phyloP scores from a whole-genome alignment of 2,113 vertebrate genomes.

The Bagarius yarrelli region DNA sequence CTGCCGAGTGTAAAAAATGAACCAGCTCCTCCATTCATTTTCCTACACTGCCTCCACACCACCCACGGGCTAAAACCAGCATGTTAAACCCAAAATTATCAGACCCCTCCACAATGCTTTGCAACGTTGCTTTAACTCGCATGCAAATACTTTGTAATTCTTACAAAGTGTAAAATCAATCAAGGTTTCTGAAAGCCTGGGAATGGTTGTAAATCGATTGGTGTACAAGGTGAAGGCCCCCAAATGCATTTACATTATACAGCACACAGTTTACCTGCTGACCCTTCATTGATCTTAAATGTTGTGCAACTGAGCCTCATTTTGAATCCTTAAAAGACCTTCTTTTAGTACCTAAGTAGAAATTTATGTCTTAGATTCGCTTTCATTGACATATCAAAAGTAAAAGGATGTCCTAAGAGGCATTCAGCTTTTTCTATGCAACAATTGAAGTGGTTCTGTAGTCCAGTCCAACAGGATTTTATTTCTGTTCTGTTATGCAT shows the following conservation, averaged over 20 bases:
- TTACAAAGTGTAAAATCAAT: constrained; percentile 57
- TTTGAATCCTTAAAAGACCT: too few relatives aligned
- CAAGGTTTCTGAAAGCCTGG: constrained; percentile 36
- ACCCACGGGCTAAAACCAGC: neutral
- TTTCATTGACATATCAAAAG: neutral
- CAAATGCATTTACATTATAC: constrained; percentile 44
- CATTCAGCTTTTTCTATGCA: neutral
- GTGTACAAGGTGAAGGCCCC: constrained; percentile 35
- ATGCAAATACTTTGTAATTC: constrained; percentile 54
- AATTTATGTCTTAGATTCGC: neutral
- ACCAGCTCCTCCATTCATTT: constrained; percentile 23
- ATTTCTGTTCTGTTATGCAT: constrained; percentile 2
- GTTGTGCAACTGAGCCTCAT: neutral
- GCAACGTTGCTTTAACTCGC: neutral
- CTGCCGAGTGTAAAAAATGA: constrained; percentile 33
- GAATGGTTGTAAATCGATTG: constrained; percentile 52
- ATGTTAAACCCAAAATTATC: neutral
- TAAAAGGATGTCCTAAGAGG: neutral
- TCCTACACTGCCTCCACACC: neutral
- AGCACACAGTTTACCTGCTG: constrained; percentile 4
- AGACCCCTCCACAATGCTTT: neutral
- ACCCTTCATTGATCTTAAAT: constrained; percentile 34
- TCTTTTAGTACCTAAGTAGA: neutral
- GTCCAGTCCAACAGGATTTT: constrained; percentile 4
- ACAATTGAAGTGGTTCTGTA: neutral